Evolutionary conservation across 1,140 invertebrate genomes (phyloP).

Genomic region (Anastrepha ludens): DNA sequence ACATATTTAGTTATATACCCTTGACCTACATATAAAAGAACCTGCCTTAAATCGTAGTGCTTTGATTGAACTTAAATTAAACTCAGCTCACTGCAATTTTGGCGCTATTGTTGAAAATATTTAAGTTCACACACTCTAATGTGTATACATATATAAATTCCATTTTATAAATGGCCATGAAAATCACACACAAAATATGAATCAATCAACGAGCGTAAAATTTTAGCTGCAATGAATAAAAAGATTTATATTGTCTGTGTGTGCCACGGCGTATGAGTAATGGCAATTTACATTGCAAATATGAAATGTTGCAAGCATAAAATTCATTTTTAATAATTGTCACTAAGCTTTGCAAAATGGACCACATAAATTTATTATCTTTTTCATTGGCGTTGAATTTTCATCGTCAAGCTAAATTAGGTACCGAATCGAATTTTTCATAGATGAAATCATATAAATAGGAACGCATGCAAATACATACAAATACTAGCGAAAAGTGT

Average conservation of each 20-base stretch:
- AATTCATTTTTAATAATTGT: conserved; percentile 25
- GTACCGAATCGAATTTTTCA: conserved; percentile 20
- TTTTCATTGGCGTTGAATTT: not conserved
- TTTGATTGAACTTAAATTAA: too few relatives aligned
- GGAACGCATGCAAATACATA: not conserved
- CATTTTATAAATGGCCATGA: not conserved
- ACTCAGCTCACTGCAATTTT: too few relatives aligned
- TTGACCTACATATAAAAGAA: too few relatives aligned
- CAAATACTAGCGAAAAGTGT: not conserved
- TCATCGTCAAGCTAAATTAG: not conserved
- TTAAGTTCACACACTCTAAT: too few relatives aligned
- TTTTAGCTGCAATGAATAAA: not conserved
- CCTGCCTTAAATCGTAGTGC: too few relatives aligned
- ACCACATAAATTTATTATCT: not conserved
- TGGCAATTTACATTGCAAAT: not conserved
- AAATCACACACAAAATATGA: not conserved
- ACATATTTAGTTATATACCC: too few relatives aligned
- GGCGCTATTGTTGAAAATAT: too few relatives aligned
- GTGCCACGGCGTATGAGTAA: conserved; percentile 28
- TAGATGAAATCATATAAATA: conserved; percentile 1
- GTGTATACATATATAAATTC: too few relatives aligned
- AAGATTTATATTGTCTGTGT: not conserved
- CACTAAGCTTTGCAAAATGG: not conserved
- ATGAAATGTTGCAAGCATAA: not conserved
- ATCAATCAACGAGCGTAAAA: conserved; percentile 16